Evolutionary conservation across 2,888 invertebrate species (phyloP).

Genomic region (Apocheima hispidaria): DNA sequence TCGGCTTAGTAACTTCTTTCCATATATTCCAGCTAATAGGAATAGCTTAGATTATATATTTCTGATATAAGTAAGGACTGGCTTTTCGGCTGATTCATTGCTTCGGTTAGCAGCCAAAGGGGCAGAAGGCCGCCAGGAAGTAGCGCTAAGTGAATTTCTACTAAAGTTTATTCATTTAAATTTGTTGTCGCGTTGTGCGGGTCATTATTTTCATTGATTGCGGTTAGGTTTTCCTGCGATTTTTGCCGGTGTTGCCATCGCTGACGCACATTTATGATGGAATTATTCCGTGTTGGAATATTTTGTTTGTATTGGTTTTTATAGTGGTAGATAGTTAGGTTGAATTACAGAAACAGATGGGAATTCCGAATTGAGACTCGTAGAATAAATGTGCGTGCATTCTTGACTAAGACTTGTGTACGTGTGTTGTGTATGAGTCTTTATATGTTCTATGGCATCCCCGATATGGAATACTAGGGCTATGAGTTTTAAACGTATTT

Average conservation of each 20-base stretch:
- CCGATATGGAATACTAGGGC: too few species aligned
- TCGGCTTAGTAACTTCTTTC: too few species aligned
- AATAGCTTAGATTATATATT: too few species aligned
- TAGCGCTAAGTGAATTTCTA: slow-evolving; percentile 51
- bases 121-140: slow-evolving; percentile 56
- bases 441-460: too few species aligned
- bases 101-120: slow-evolving; percentile 47
- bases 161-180: slow-evolving; percentile 49
- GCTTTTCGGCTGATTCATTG: slow-evolving; percentile 42
- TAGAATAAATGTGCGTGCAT: too few species aligned
- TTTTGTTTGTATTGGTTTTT: slow-evolving; percentile 7
- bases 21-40: too few species aligned
- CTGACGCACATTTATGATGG: slow-evolving; percentile 29
- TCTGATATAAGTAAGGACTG: slow-evolving; percentile 23
- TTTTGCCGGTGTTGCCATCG: slow-evolving; percentile 24
- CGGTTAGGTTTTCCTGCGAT: slow-evolving; percentile 44
- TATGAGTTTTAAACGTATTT: too few species aligned
- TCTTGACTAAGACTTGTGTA: too few species aligned
- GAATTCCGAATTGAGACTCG: too few species aligned
- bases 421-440: too few species aligned
- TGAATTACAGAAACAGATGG: too few species aligned
- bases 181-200: slow-evolving; percentile 44
- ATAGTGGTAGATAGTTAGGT: not conserved
- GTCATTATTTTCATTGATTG: slow-evolving; percentile 42
- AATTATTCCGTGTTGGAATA: slow-evolving; percentile 18